Evolutionary conservation across 2,797 vertebrate genomes (phyloP), one percentile per base, ranked within the genome.

Genomic region (Epinephelus coioides): DNA sequence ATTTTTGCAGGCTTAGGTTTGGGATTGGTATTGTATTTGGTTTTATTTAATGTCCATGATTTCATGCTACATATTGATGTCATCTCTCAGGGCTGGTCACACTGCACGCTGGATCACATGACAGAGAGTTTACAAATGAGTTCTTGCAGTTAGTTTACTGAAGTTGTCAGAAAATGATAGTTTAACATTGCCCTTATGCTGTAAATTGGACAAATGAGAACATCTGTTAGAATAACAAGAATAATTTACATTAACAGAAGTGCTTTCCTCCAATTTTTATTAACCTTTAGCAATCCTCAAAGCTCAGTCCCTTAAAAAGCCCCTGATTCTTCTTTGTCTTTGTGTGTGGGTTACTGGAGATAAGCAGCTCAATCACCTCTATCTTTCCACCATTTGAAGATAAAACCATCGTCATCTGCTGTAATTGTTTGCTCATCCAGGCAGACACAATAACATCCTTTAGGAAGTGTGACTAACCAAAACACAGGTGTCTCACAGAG

Each of bases 381-480:
- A 68, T 82, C 85, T 76, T 84, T 76, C 53, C 69, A 74, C 76
- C 34, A 34, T 81, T 81, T 83, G 69, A 78, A 86, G 79, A 89
- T 81, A 83, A 82, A 73, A 68, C 68, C 68, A n/a, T 85, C 63
- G 3, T 91, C 87, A 86, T 90, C 81, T 86, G 73, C 85, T 4
- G 5, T 86, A 82, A 88, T 86, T 86, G 82, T 91, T 81, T 64
- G 78, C 73, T 82, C 85, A 87, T 82, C 87, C 88, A 91, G 86
- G 85, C 90, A 93, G 94, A 92, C 91, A 86, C 88, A 92, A 93
- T 91, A 92, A 85, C 90, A 87, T 83, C 88, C 76, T 85, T 82
- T 81, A 89, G 88, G 88, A 93, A 91, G 88, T 89, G 91, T 91
- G 88, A 90, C 87, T 91, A 92, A 90, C 89, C 91, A 90, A 92